Conservation (phyloP, 2,797 vertebrate genomes). For the Heliangelus exortis region DNA sequence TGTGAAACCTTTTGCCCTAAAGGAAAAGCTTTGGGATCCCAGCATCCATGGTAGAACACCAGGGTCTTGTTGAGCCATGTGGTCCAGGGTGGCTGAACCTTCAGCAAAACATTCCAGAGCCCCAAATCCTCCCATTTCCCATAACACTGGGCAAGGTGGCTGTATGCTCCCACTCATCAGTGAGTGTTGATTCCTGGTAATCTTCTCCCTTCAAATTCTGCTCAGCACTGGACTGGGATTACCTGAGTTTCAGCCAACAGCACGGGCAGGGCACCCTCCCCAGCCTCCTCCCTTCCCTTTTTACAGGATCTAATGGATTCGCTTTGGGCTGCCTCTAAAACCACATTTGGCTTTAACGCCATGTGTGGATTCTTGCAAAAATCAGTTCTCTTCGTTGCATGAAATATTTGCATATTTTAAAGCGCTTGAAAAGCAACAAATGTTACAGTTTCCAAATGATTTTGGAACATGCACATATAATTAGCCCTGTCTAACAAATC, state of each 20-base stretch:
- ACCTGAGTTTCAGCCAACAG: rapidly evolving
- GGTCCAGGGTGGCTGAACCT: background rate
- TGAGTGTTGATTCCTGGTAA: background rate
- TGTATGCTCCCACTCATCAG: too few relatives aligned
- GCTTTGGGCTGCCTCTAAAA: background rate
- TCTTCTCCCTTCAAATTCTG: background rate
- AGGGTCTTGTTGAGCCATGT: rapidly evolving
- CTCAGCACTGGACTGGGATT: background rate
- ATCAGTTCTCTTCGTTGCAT: constrained; percentile 3
- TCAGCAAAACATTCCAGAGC: background rate
- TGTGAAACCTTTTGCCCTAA: background rate
- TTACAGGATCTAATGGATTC: background rate
- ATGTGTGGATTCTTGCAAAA: constrained; percentile 3
- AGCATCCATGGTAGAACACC: rapidly evolving
- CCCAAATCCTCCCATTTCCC: background rate
- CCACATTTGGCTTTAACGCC: background rate
- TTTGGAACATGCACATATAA: constrained; percentile 63
- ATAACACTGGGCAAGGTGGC: rapidly evolving
- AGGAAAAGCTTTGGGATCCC: background rate
- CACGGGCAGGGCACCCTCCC: background rate
- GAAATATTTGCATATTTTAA: constrained; percentile 65
- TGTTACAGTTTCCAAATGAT: constrained; percentile 61
- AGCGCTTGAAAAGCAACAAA: constrained; percentile 60
- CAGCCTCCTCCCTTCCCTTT: rapidly evolving
- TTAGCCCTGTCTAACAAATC: constrained; percentile 67